These are phyloP conservation scores for Phenganax marumi DNA, from an alignment of 92 coral and sea anemone species.

Conservation along the genomic window DNA sequence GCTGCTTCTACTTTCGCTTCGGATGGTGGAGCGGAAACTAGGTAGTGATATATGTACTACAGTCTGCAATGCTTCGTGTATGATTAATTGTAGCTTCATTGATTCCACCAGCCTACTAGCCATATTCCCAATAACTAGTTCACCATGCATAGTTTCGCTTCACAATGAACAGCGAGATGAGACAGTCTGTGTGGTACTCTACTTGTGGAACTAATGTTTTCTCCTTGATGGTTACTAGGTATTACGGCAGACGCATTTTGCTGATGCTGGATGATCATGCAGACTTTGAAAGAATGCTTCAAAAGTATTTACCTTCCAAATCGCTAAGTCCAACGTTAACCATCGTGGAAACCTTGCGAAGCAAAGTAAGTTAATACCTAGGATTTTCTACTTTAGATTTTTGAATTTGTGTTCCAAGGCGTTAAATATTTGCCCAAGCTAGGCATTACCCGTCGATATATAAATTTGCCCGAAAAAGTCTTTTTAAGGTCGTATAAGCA, in stretches of 20 bases:
- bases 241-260: constrained; percentile 87
- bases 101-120: no score
- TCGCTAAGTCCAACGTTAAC: constrained; percentile 74
- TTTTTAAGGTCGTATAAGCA: no score
- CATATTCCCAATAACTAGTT: no score
- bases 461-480: no score
- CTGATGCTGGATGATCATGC: constrained; percentile 79
- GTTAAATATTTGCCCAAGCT: no score
- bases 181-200: neutral
- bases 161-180: no score
- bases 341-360: constrained; percentile 73
- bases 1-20: constrained; percentile 88
- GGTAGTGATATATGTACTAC: constrained; percentile 46
- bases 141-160: no score
- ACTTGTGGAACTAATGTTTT: neutral
- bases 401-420: no score
- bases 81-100: no score
- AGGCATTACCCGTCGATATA: no score
- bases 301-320: constrained; percentile 76
- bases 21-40: constrained; percentile 88
- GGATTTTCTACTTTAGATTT: no score
- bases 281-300: constrained; percentile 80
- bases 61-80: no score
- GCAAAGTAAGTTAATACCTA: constrained; percentile 59
- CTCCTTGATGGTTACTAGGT: constrained; percentile 52